phyloP scores from a whole-genome alignment of 2,888 invertebrate genomes.

The Pedicia rivosa region DNA sequence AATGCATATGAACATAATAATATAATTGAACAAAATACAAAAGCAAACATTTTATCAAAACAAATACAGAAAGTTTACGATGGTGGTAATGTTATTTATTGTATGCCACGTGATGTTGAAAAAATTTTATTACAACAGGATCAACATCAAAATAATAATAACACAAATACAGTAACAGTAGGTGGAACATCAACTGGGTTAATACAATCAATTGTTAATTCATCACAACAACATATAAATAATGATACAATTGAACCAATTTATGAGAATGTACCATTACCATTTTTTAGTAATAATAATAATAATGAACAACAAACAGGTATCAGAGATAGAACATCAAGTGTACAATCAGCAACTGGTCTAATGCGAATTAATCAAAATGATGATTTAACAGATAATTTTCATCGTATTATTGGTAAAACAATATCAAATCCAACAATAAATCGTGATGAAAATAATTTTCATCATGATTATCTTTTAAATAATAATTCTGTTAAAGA shows the following conservation, averaged over 20 bases:
- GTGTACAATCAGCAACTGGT: slow-evolving; percentile 56
- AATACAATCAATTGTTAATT: slow-evolving; percentile 16
- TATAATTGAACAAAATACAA: slow-evolving; percentile 34
- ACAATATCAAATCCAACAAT: slow-evolving; percentile 7
- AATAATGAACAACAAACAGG: slow-evolving; percentile 24
- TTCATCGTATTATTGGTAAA: slow-evolving; percentile 4
- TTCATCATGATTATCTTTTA: too few species aligned
- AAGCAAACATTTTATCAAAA: too few species aligned
- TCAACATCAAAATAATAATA: background rate
- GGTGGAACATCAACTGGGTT: background rate
- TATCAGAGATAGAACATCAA: slow-evolving; percentile 40
- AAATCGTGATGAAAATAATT: background rate
- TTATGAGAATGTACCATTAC: slow-evolving; percentile 64
- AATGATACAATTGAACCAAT: slow-evolving; percentile 56
- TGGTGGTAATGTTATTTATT: slow-evolving; percentile 20
- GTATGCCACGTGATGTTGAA: slow-evolving; percentile 10
- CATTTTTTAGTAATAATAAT: slow-evolving; percentile 34
- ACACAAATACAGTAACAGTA: background rate
- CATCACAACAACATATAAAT: slow-evolving; percentile 26
- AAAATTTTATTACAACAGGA: background rate
- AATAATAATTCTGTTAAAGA: too few species aligned
- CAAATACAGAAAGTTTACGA: slow-evolving; percentile 45
- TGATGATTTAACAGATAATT: background rate
- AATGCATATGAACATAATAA: slow-evolving; percentile 60
- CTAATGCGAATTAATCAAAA: slow-evolving; percentile 29